Evolutionary conservation across 2,888 invertebrate species (phyloP).

Genomic region (Cephus nigrinus): DNA sequence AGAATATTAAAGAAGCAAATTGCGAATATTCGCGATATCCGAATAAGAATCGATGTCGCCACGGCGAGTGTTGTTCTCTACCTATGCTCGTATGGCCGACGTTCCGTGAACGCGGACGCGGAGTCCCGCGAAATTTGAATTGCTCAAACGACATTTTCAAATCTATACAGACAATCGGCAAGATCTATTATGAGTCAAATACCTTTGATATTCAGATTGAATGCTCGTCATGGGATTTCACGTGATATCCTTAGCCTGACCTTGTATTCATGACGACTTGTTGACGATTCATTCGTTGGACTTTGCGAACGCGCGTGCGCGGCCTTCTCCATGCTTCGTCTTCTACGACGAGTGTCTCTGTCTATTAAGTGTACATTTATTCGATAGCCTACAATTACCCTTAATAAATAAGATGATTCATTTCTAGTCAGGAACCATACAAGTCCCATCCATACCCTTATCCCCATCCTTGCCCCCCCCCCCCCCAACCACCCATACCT

Average conservation of each 20-base stretch:
- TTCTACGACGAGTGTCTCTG: slow-evolving; percentile 55
- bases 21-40: background rate
- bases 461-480: background rate
- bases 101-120: background rate
- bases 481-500: background rate
- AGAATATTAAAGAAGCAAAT: background rate
- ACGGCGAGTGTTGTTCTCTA: background rate
- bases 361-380: slow-evolving; percentile 47
- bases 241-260: background rate
- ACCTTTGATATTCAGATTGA: background rate
- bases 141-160: background rate
- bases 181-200: background rate
- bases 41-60: background rate
- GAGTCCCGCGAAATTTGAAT: background rate
- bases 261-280: background rate
- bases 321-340: slow-evolving; percentile 44
- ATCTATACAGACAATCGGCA: background rate
- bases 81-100: background rate
- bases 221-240: background rate
- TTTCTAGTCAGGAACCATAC: slow-evolving; percentile 47
- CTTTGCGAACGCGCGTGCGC: background rate
- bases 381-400: slow-evolving; percentile 42
- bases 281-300: background rate
- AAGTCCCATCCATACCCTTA: background rate
- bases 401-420: slow-evolving; percentile 37